Percentiles rank a stretch among this genome's conserved stretches.
These are phyloP conservation scores for Hirtodrosophila cameraria DNA, from an alignment of 2,888 invertebrate genomes.

Conservation along the genomic window DNA sequence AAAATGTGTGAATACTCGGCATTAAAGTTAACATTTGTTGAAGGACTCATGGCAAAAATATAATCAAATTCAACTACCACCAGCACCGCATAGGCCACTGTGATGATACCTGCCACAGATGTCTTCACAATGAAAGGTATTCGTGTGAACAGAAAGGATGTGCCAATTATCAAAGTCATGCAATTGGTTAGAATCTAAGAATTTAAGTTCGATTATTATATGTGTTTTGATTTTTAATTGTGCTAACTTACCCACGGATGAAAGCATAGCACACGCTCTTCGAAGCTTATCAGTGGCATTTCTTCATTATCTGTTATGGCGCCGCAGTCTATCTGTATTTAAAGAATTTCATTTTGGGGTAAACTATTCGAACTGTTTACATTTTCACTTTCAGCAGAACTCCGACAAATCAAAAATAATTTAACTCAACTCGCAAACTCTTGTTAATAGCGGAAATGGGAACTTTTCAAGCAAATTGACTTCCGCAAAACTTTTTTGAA, in stretches of 20 bases:
- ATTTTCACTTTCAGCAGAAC: no score
- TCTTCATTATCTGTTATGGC: conserved; percentile 34
- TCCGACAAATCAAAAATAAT: no score
- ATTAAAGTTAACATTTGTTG: conserved; percentile 89
- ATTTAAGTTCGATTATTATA: background rate
- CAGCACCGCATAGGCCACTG: conserved; percentile 88
- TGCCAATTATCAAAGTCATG: conserved; percentile 86
- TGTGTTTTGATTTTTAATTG: no score
- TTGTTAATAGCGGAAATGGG: no score
- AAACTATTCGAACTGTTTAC: no score
- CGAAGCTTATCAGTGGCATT: conserved; percentile 7
- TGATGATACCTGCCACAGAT: conserved; percentile 87
- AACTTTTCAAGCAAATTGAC: no score
- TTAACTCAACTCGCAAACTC: no score
- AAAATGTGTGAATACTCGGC: conserved; percentile 90
- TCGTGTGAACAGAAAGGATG: conserved; percentile 93
- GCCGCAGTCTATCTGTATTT: conserved; percentile 41
- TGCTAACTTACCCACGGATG: conserved; percentile 82
- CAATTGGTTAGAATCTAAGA: conserved; percentile 85
- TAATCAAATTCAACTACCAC: conserved; percentile 87
- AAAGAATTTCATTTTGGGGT: no score
- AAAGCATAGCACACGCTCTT: conserved; percentile 73
- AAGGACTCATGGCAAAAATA: conserved; percentile 86
- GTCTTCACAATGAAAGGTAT: conserved; percentile 94
- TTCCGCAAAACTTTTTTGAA: no score